Evolutionary conservation across 2,797 vertebrate species (phyloP).

Genomic region (Lacerta viridis): DNA sequence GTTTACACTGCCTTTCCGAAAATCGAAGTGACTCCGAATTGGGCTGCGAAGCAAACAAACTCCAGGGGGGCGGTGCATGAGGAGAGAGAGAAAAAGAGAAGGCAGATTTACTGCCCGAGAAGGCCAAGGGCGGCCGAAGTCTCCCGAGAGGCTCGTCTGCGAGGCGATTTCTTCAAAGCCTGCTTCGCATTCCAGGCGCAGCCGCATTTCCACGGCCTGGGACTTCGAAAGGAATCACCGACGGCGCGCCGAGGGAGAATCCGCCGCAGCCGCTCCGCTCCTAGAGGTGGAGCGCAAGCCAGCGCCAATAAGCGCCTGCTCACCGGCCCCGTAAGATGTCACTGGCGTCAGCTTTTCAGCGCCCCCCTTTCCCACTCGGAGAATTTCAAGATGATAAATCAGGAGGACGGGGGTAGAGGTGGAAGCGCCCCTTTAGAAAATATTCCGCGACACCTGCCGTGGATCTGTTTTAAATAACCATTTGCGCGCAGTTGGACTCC

Average conservation of each 20-base stretch:
- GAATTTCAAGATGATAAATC: slow-evolving; percentile 6
- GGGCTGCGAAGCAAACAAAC: neutral
- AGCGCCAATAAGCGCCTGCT: neutral
- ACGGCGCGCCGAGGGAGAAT: neutral
- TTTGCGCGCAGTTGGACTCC: neutral
- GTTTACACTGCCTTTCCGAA: neutral
- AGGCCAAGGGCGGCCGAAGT: neutral
- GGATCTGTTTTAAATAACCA: slow-evolving; percentile 24
- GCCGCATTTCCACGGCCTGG: too few species aligned
- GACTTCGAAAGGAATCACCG: neutral
- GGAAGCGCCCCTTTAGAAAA: neutral
- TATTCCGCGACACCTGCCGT: slow-evolving; percentile 5
- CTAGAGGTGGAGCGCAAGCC: neutral
- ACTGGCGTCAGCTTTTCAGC: neutral
- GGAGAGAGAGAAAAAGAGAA: too few species aligned
- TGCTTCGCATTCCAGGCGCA: neutral
- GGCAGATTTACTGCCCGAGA: neutral
- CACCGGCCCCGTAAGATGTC: neutral
- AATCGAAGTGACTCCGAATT: neutral
- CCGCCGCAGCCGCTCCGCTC: neutral
- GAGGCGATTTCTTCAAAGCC: neutral
- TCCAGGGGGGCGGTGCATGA: neutral
- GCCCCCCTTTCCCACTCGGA: neutral
- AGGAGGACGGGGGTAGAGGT: neutral
- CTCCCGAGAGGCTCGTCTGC: neutral